Evolutionary conservation across 2,113 vertebrate species (phyloP), one percentile per base, ranked within the genome.

Genomic region (Corvus hawaiiensis): DNA sequence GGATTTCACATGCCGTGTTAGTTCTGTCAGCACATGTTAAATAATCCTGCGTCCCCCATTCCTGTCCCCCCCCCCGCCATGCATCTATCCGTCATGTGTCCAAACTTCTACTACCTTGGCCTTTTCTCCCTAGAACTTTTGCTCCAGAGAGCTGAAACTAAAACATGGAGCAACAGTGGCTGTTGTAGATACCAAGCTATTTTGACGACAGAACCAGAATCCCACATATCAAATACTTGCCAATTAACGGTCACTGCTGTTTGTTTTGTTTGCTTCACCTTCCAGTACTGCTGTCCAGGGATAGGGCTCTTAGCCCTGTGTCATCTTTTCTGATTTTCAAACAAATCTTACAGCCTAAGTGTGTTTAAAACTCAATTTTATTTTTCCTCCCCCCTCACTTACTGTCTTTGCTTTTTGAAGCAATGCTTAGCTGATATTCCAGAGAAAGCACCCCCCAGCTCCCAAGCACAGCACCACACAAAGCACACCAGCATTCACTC

Each of bases 31-130:
- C 15, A 39, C 52, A 68, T 4, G 10, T 48, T 72, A 51, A 84
- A 77, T 22, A 91, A 58, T 9, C 10, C 24, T 37, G 8, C 7
- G 27, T 41, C 10, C 19, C 18, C 12, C 9, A 18, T 39, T 43
- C 62, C 54, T 63, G 59, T 2, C 3, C 2, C 15, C 2, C 6
- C 2, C 6, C 3, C 7, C 37, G 35, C 49, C 11, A 5, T 43
- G 71, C 2, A 5, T 75, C 43, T 63, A 12, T 67, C 23, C 13
- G 77, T 80, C 77, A 8, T 30, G 33, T 7, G 16, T 13, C 66
- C 16, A 84, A 63, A 72, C 14, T 71, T 77, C 35, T 23, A 49
- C 20, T 16, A 7, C 13, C 7, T 24, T 74, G 69, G 27, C 13
- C 63, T 91, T 84, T 84, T 67, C 41, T 87, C 11, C 30, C 27